A percentile compares a stretch with the other conserved stretches of the same genome.
Evolutionary conservation across 2,888 invertebrate genomes (phyloP).

Genomic region (Alviniconcha strummeri): DNA sequence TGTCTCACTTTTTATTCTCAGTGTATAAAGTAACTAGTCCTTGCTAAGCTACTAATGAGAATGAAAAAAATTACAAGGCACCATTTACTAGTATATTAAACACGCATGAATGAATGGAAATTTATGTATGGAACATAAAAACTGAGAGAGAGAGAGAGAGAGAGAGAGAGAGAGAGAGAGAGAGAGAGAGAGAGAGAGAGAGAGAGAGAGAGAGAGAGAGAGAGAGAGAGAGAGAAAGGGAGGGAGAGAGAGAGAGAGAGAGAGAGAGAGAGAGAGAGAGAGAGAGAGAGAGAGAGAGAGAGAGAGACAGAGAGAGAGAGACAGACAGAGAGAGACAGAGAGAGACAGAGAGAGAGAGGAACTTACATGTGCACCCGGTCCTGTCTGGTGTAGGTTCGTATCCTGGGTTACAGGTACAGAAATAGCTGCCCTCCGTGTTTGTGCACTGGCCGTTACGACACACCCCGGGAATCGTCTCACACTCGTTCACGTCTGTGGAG

Average conservation of each 20-base stretch:
- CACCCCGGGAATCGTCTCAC: slow-evolving; percentile 84
- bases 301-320: slow-evolving; percentile 24
- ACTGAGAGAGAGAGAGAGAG: neutral
- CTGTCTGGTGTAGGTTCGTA: slow-evolving; percentile 83
- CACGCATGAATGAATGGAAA: too few species aligned
- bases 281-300: slow-evolving; percentile 14
- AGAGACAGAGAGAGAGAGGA: neutral
- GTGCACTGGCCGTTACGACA: slow-evolving; percentile 87
- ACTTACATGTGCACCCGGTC: slow-evolving; percentile 82
- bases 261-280: slow-evolving; percentile 8
- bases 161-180: neutral
- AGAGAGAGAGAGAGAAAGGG: neutral
- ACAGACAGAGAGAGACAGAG: slow-evolving; percentile 10
- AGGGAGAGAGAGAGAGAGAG: neutral
- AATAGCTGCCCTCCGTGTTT: slow-evolving; percentile 87
- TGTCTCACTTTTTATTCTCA: too few species aligned
- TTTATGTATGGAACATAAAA: too few species aligned
- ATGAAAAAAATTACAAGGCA: too few species aligned
- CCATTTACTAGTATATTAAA: too few species aligned
- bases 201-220: neutral
- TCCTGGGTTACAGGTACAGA: slow-evolving; percentile 87
- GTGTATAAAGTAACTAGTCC: too few species aligned
- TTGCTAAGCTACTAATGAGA: too few species aligned
- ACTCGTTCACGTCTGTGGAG: slow-evolving; percentile 87
- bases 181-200: neutral